Base-by-base conservation (phyloP, 2,888 invertebrate species). In the Neocrepidodera transversa region DNA sequence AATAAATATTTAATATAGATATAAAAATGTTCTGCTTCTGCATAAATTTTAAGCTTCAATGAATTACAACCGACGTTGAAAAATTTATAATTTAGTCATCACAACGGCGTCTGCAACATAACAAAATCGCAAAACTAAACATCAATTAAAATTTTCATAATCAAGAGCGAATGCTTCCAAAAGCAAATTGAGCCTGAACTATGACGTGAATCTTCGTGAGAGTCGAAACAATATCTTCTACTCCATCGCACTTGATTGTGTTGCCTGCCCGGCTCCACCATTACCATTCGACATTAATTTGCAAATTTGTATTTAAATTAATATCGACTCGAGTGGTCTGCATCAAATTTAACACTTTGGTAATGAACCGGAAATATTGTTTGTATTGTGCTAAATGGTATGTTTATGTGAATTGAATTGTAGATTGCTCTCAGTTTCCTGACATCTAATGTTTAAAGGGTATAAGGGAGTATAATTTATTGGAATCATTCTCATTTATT, bases 111-210 rank as follows among this genome's bases (percentile, higher is more conserved):
- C 17, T 38, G 23, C 30, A 28, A 14, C 17, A 32, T 13, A 51
- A 17, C 42, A 60, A 55, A 55, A 26, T 13, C 13, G 11, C 11
- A 26, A 56, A 56, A 36, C 36, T 52, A 38, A 47, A 42, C 49
- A 47, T 38, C 70, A 71, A 72, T 72, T 72, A 70, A 69, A 71
- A 71, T 72, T 71, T 72, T 70, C 70, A 70, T 72, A 72, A 71
- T 71, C 66, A 67, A 65, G 20, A 38, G 28, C 51, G 60, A 61
- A 63, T 65, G 58, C 65, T 62, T 63, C 65, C 61, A 63, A 62
- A 62, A 67, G 55, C 65, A 70, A 70, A 71, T 70, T 66, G 68
- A 70, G 68, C 68, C 60, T 63, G 66, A 71, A 70, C 64, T 68
- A 66, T 67, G 63, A 67, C 61, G 66, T 61, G 66, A 66, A 65